Percentiles rank a stretch among this genome's conserved stretches.
Conservation (phyloP, 1,140 invertebrate species). For the Lucilia cuprina region DNA sequence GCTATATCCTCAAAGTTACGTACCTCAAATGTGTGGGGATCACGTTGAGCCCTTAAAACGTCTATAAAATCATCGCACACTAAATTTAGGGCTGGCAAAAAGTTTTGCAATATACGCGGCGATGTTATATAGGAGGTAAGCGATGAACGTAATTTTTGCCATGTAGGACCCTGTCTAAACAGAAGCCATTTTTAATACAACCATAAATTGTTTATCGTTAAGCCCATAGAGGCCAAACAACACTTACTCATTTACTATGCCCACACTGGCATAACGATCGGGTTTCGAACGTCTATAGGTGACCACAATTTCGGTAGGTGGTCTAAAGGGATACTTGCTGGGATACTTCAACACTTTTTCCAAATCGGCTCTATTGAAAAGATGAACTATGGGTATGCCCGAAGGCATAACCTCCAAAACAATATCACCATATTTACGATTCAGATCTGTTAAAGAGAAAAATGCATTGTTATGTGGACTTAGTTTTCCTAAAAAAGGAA, state of each 20-base stretch:
- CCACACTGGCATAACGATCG: slow-evolving; percentile 80
- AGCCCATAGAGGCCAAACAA: slow-evolving; percentile 11
- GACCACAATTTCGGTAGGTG: slow-evolving; percentile 82
- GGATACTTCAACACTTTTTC: slow-evolving; percentile 76
- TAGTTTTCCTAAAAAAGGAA: background rate
- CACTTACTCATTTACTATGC: slow-evolving; percentile 82
- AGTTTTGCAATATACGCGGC: slow-evolving; percentile 76
- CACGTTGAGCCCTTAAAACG: slow-evolving; percentile 68
- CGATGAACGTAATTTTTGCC: slow-evolving; percentile 76
- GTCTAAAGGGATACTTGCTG: slow-evolving; percentile 79
- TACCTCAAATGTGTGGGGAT: slow-evolving; percentile 64
- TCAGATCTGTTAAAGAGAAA: slow-evolving; percentile 66
- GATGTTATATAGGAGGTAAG: slow-evolving; percentile 81
- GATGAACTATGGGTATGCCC: slow-evolving; percentile 77
- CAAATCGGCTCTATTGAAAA: slow-evolving; percentile 79
- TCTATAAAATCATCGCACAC: slow-evolving; percentile 82
- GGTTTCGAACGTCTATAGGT: slow-evolving; percentile 76
- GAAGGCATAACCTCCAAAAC: slow-evolving; percentile 79
- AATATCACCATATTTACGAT: slow-evolving; percentile 75
- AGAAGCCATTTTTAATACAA: background rate
- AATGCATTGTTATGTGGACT: background rate
- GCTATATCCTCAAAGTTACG: slow-evolving; percentile 75
- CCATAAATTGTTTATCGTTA: background rate
- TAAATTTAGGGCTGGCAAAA: slow-evolving; percentile 77
- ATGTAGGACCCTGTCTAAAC: slow-evolving; percentile 78